Percentiles rank a stretch among this genome's conserved stretches.
Evolutionary conservation across 2,797 vertebrate species (phyloP).

Genomic region (Rachycentron canadum): DNA sequence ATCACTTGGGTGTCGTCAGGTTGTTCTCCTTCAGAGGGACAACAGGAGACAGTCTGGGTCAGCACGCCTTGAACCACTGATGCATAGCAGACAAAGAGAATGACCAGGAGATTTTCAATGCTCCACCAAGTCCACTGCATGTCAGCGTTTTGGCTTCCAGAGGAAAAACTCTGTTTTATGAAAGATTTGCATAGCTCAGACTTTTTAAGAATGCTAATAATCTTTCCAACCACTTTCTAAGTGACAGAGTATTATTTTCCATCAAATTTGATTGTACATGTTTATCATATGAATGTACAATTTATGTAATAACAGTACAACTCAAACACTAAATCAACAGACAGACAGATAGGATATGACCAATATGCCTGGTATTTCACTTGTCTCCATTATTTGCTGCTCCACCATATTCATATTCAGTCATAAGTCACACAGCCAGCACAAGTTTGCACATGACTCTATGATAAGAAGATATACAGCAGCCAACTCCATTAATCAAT

Average conservation of each 20-base stretch:
- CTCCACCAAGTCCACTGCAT: slow-evolving; percentile 38
- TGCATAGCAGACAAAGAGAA: slow-evolving; percentile 49
- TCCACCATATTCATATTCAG: slow-evolving; percentile 22
- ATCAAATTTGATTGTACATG: slow-evolving; percentile 2
- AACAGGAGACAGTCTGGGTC: slow-evolving; percentile 33
- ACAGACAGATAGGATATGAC: slow-evolving; percentile 2
- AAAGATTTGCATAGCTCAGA: slow-evolving; percentile 28
- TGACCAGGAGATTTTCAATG: slow-evolving; percentile 58
- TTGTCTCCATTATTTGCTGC: slow-evolving; percentile 7
- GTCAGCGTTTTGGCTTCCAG: slow-evolving; percentile 46
- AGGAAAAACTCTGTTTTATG: slow-evolving; percentile 34
- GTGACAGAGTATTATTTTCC: slow-evolving; percentile 1
- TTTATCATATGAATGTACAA: slow-evolving; percentile 9
- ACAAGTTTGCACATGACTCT: slow-evolving; percentile 24
- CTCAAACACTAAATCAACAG: neutral
- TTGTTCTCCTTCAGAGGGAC: slow-evolving; percentile 28
- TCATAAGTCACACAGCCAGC: slow-evolving; percentile 25
- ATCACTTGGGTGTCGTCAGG: slow-evolving; percentile 2
- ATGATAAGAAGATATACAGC: neutral
- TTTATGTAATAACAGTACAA: slow-evolving; percentile 6
- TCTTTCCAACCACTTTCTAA: slow-evolving; percentile 6
- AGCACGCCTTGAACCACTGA: slow-evolving; percentile 37
- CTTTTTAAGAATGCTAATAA: slow-evolving; percentile 11
- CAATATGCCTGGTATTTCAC: slow-evolving; percentile 21
- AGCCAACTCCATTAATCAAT: neutral